Evolutionary conservation across 1,140 invertebrate genomes (phyloP), one percentile per base, ranked within the genome.

Genomic region (Eumaeus atala): DNA sequence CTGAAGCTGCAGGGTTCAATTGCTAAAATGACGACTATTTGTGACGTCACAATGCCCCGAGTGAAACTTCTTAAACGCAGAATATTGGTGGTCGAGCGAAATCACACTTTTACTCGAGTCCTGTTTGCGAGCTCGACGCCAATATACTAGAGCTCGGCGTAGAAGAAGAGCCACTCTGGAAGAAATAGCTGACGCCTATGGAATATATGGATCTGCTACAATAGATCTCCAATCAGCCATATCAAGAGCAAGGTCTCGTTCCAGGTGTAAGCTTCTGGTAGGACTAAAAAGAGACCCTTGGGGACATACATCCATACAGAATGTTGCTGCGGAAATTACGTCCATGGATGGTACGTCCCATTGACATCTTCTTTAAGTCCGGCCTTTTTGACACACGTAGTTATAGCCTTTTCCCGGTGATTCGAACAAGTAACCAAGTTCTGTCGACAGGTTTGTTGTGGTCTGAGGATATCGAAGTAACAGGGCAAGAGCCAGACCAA

Each of bases 71-170:
- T 42, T 0, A 11, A 14, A 2, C 56, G 48, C 10, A 34, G 57
- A 1, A 4, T 69, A 80, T 54, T 81, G 77, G 73, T 78, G 72
- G 70, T 71, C 64, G 4, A 51, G 61, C 1, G 57, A 77, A 7
- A 71, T 78, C 3, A 65, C 64, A 0, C 56, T 61, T 11, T 49
- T 74, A 0, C 62, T 71, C 9, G 40, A 18, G 9, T 40, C 16
- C 0, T 81, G 74, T 44, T 17, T 74, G 9, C n/a, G 36, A 0
- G 40, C 58, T 9, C 59, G 71, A 17, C 59, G 62, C 0, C 38
- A 56, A 4, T 59, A 48, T 38, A 58, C 51, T 2, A 52, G 58
- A 17, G n/a, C 38, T 3, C 49, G 66, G 9, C 37, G 58, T 44
- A 36, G 61, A 14, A 14, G 58, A 8, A 33, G 9, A 1, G 40